Evolutionary conservation across 2,113 vertebrate species (phyloP).

Genomic region (Xerus inauris): DNA sequence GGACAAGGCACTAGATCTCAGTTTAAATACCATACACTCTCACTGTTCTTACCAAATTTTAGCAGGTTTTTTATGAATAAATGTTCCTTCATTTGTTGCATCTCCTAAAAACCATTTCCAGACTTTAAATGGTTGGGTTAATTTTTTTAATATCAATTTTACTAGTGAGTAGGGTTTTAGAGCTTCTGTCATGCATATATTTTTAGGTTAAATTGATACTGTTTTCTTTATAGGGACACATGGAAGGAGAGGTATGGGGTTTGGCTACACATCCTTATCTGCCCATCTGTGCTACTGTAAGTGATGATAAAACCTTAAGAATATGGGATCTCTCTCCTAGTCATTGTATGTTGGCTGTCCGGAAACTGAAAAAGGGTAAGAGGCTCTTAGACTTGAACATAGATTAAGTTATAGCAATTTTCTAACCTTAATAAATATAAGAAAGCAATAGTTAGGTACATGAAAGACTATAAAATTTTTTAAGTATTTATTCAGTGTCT

Average conservation of each 20-base stretch:
- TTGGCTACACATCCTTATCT: constrained; percentile 98
- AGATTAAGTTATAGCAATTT: constrained; percentile 18
- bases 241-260: constrained; percentile 99
- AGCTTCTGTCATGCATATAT: background rate
- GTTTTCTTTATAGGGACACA: constrained; percentile 93
- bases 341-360: constrained; percentile 99
- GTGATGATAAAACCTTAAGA: constrained; percentile 98
- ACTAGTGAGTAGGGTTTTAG: background rate
- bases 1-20: background rate
- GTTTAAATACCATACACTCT: background rate
- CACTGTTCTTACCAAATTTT: background rate
- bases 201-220: constrained; percentile 42
- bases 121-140: background rate
- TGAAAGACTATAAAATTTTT: constrained; percentile 3
- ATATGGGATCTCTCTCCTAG: constrained; percentile 99
- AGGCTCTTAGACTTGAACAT: constrained; percentile 51
- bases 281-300: constrained; percentile 98
- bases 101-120: background rate
- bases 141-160: background rate
- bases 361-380: constrained; percentile 98
- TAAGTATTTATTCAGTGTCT: background rate
- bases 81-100: constrained; percentile 18
- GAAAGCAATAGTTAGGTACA: background rate
- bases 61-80: background rate
- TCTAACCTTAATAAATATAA: constrained; percentile 54